phyloP scores from a whole-genome alignment of 2,113 vertebrate genomes.

The Sebastes schlegelii region DNA sequence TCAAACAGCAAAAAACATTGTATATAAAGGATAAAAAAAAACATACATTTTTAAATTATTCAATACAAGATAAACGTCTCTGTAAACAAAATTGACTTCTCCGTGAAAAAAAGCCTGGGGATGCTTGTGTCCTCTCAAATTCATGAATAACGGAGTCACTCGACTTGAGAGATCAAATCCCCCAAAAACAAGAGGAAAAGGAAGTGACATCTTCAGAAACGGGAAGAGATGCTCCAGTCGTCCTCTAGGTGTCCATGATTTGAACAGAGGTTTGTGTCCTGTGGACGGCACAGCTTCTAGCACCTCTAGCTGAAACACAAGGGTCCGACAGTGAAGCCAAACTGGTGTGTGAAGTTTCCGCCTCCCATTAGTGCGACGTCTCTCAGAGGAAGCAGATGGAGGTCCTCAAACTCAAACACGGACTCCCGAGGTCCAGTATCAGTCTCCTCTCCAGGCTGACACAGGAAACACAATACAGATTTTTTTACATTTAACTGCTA shows the following conservation, averaged over 20 bases:
- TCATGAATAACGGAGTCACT: constrained; percentile 54
- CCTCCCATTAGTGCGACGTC: constrained; percentile 86
- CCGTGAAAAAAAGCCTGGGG: constrained; percentile 24
- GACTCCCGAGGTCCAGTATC: constrained; percentile 80
- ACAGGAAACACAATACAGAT: constrained; percentile 2
- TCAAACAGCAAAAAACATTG: constrained; percentile 31
- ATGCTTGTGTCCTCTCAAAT: constrained; percentile 32
- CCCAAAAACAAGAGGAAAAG: constrained; percentile 34
- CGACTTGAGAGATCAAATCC: constrained; percentile 41
- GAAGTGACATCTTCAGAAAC: constrained; percentile 22
- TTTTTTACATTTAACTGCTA: background rate
- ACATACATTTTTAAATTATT: constrained; percentile 79
- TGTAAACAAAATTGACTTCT: constrained; percentile 81
- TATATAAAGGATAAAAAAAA: constrained; percentile 58
- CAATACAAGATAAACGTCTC: constrained; percentile 72
- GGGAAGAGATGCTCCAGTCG: constrained; percentile 22
- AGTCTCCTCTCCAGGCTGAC: constrained; percentile 77
- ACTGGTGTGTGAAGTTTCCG: constrained; percentile 79
- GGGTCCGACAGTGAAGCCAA: constrained; percentile 88
- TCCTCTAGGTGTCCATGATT: constrained; percentile 41
- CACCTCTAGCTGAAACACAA: constrained; percentile 89
- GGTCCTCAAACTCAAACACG: constrained; percentile 88
- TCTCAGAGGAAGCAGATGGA: constrained; percentile 88
- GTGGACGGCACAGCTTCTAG: background rate
- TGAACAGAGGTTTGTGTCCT: constrained; percentile 34